A percentile compares a stretch with the other conserved stretches of the same genome.
Conservation (phyloP, 1,140 invertebrate genomes). For the Lucilia sericata region DNA sequence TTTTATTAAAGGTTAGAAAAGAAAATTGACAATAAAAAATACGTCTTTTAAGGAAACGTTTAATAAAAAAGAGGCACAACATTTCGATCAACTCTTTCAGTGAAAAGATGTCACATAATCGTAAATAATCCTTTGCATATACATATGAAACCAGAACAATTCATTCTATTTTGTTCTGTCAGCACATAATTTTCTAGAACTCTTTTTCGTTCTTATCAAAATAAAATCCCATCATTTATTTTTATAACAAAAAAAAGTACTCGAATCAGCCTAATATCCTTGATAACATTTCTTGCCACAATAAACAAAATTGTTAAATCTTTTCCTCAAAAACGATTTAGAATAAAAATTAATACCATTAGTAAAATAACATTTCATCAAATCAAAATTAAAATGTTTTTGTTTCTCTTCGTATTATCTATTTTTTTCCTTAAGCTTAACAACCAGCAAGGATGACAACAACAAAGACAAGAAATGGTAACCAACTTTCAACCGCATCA, state of each 20-base stretch:
- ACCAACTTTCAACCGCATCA: background rate
- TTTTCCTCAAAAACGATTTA: background rate
- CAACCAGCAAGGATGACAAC: background rate
- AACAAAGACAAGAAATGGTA: background rate
- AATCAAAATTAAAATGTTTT: slow-evolving; percentile 38
- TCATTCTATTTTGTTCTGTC: background rate
- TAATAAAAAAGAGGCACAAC: too few species aligned
- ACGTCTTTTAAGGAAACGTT: too few species aligned
- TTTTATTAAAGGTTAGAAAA: too few species aligned
- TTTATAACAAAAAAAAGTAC: background rate
- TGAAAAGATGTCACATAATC: too few species aligned
- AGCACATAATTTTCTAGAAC: background rate
- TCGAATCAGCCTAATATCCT: background rate
- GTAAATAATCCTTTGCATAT: too few species aligned
- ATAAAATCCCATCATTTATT: slow-evolving; percentile 22
- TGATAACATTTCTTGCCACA: background rate
- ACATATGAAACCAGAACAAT: background rate
- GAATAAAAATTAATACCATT: slow-evolving; percentile 39
- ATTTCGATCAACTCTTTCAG: too few species aligned
- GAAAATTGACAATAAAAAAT: too few species aligned
- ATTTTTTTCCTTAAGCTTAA: background rate
- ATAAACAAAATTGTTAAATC: background rate
- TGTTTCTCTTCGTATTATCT: background rate
- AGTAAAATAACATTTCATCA: slow-evolving; percentile 37
- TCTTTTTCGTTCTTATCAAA: background rate